Percentiles rank a stretch among this genome's conserved stretches.
These are phyloP conservation scores for Cynopterus brachyotis DNA, from an alignment of 2,113 vertebrate species.

Conservation along the genomic window DNA sequence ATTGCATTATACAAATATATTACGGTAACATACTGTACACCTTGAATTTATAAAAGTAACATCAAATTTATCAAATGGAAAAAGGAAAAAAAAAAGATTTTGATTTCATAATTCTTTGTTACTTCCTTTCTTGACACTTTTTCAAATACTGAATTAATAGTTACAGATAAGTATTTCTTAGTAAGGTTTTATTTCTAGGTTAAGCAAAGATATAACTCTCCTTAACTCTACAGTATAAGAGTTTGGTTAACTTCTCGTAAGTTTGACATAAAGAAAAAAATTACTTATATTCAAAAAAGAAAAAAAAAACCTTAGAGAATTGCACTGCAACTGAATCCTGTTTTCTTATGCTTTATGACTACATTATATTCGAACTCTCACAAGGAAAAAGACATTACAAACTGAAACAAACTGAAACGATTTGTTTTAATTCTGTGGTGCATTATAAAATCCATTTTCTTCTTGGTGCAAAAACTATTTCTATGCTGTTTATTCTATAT, in stretches of 20 bases:
- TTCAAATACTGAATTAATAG: background rate
- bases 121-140: background rate
- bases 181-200: background rate
- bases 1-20: too few relatives aligned
- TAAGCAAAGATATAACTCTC: background rate
- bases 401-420: background rate
- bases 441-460: background rate
- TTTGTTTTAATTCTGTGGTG: background rate
- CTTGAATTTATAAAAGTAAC: background rate
- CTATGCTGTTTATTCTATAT: background rate
- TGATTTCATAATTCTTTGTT: background rate
- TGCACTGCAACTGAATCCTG: background rate
- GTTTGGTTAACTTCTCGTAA: background rate
- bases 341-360: background rate
- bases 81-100: background rate
- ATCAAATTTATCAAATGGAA: background rate
- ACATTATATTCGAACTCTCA: background rate
- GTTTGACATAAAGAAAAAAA: background rate
- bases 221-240: background rate
- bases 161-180: background rate
- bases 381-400: background rate
- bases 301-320: background rate
- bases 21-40: background rate
- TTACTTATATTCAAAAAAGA: background rate
- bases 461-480: slow-evolving; percentile 1